Conservation (phyloP, 2,113 vertebrate species). For the Rhadina sibilatrix region DNA sequence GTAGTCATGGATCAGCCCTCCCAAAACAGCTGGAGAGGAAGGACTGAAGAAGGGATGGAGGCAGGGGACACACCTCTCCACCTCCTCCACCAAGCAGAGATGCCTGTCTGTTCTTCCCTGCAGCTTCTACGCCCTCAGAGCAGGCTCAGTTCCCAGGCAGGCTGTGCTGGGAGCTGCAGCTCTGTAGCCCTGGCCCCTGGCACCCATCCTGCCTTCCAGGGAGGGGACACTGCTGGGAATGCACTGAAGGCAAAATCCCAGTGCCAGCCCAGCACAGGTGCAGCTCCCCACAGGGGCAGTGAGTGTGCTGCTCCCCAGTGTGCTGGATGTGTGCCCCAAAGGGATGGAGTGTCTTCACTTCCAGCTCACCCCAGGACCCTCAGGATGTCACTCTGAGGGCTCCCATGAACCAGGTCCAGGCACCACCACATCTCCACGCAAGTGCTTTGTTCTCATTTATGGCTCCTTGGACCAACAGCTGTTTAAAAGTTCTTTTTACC, state of each 20-base stretch:
- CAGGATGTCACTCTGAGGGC: background rate
- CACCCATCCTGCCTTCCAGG: background rate
- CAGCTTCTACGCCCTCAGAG: background rate
- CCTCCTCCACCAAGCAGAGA: background rate
- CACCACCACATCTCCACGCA: background rate
- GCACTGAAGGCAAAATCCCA: background rate
- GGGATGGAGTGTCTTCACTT: background rate
- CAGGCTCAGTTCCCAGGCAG: background rate
- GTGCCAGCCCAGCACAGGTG: background rate
- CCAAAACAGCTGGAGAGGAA: background rate
- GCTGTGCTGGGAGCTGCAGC: background rate
- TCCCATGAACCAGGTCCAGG: background rate
- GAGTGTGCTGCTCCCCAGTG: background rate
- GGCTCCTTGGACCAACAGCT: background rate
- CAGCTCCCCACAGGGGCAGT: background rate
- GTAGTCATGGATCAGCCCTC: background rate
- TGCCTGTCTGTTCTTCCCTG: background rate
- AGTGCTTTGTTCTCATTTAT: background rate
- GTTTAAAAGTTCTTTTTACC: background rate
- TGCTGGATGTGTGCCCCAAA: background rate
- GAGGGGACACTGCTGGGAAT: background rate
- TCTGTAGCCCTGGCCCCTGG: background rate
- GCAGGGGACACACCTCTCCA: background rate
- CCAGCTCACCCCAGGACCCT: background rate
- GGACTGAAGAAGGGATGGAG: background rate